A percentile compares a stretch with the other conserved stretches of the same genome.
phyloP scores from a whole-genome alignment of 2,888 invertebrate species.

The Lasius fuliginosus region DNA sequence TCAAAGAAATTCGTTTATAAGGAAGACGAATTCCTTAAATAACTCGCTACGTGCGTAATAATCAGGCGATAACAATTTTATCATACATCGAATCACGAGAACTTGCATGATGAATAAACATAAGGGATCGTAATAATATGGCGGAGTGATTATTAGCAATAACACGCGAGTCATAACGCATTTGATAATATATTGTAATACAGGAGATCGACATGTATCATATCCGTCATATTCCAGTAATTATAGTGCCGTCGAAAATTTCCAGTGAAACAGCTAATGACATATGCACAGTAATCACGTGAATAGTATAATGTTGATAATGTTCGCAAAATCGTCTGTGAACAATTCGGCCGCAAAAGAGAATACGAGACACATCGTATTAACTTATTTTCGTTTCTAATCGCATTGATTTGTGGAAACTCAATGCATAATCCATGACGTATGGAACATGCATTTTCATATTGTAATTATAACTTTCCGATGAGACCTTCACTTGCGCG shows the following conservation, averaged over 20 bases:
- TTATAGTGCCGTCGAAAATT: slow-evolving; percentile 37
- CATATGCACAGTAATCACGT: background rate
- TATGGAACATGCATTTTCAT: background rate
- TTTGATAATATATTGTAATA: slow-evolving; percentile 22
- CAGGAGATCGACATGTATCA: background rate
- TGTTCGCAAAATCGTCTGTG: background rate
- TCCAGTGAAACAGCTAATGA: slow-evolving; percentile 29
- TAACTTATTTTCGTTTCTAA: slow-evolving; percentile 8
- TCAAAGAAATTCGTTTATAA: background rate
- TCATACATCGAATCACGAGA: slow-evolving; percentile 1
- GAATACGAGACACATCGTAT: background rate
- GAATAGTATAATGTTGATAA: slow-evolving; percentile 8
- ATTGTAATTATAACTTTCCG: slow-evolving; percentile 29
- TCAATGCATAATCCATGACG: slow-evolving; percentile 27
- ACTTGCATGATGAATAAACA: slow-evolving; percentile 6
- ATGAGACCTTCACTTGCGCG: background rate
- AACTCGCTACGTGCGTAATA: background rate
- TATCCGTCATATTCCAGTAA: slow-evolving; percentile 19
- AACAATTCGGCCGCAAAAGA: background rate
- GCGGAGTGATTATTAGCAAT: slow-evolving; percentile 9
- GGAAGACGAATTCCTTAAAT: background rate
- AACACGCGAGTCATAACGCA: background rate
- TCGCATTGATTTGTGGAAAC: slow-evolving; percentile 30
- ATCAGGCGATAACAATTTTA: background rate
- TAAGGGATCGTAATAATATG: background rate